Percentiles rank a stretch among this genome's conserved stretches.
phyloP scores from a whole-genome alignment of 2,113 vertebrate genomes.

The Ornithorhynchus anatinus region DNA sequence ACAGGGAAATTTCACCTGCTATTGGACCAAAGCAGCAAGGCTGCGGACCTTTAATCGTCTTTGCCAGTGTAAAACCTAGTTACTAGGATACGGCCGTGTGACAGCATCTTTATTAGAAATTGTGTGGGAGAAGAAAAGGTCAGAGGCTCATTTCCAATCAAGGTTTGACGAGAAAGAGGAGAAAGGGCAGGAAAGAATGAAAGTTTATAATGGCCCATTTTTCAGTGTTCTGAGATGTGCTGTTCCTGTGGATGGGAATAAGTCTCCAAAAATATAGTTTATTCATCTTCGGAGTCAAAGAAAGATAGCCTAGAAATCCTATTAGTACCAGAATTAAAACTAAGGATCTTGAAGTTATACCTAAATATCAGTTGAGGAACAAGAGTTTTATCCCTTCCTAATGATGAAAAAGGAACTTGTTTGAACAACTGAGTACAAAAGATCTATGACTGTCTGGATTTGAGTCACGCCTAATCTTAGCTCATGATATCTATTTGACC shows the following conservation, averaged over 20 bases:
- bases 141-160: conserved; percentile 50
- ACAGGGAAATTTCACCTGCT: conserved; percentile 31
- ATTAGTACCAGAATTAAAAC: conserved; percentile 30
- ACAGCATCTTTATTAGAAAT: conserved; percentile 53
- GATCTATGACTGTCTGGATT: background rate
- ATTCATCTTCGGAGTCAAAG: conserved; percentile 21
- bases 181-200: conserved; percentile 42
- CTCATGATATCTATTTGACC: too few species aligned
- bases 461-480: background rate
- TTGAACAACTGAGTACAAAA: background rate
- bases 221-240: conserved; percentile 47
- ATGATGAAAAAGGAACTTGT: background rate
- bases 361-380: conserved; percentile 1
- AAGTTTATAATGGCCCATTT: conserved; percentile 20
- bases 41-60: conserved; percentile 36
- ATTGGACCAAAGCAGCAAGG: background rate
- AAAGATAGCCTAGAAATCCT: background rate
- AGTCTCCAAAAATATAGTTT: conserved; percentile 15
- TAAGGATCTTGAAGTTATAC: background rate
- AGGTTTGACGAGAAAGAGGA: conserved; percentile 31
- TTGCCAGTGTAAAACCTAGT: conserved; percentile 37
- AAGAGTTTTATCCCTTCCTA: background rate
- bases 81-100: conserved; percentile 43
- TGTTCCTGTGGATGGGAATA: background rate
- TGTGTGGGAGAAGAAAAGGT: conserved; percentile 46